Evolutionary conservation across 2,797 vertebrate genomes (phyloP).

Genomic region (Rachycentron canadum): DNA sequence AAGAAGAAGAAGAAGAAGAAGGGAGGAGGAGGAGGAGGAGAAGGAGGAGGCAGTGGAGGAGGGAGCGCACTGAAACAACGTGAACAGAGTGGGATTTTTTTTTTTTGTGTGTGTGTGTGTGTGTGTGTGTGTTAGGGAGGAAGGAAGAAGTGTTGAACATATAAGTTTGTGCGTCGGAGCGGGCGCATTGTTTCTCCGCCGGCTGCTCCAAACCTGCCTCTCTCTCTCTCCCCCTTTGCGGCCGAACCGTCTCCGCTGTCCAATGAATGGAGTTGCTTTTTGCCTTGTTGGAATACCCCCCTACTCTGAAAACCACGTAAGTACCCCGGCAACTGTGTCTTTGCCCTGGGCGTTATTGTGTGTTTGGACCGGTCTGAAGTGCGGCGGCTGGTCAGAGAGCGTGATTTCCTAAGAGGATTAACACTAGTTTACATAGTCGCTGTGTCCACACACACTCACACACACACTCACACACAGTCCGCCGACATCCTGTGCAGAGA

Average conservation of each 20-base stretch:
- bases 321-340: too few relatives aligned
- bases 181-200: conserved; percentile 32
- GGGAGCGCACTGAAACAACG: conserved; percentile 75
- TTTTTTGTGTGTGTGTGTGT: too few relatives aligned
- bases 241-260: conserved; percentile 81
- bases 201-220: too few relatives aligned
- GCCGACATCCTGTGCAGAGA: conserved; percentile 44
- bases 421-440: conserved; percentile 72
- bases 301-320: conserved; percentile 89
- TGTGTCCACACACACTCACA: conserved; percentile 62
- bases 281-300: conserved; percentile 99
- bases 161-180: conserved; percentile 54
- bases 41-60: conserved; percentile 54
- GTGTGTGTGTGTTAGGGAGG: conserved; percentile 37
- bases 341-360: too few relatives aligned
- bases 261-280: conserved; percentile 99
- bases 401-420: conserved; percentile 88
- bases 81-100: conserved; percentile 61
- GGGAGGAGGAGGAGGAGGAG: conserved; percentile 38
- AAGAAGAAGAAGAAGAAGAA: conserved; percentile 39
- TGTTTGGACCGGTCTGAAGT: conserved; percentile 4
- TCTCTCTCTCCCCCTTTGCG: conserved; percentile 61
- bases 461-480: conserved; percentile 22
- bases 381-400: conserved; percentile 73
- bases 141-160: conserved; percentile 72